A percentile compares a stretch with the other conserved stretches of the same genome.
These are phyloP conservation scores for Pristionchus entomophagus DNA, from an alignment of 2,888 invertebrate species.

Conservation along the genomic window DNA sequence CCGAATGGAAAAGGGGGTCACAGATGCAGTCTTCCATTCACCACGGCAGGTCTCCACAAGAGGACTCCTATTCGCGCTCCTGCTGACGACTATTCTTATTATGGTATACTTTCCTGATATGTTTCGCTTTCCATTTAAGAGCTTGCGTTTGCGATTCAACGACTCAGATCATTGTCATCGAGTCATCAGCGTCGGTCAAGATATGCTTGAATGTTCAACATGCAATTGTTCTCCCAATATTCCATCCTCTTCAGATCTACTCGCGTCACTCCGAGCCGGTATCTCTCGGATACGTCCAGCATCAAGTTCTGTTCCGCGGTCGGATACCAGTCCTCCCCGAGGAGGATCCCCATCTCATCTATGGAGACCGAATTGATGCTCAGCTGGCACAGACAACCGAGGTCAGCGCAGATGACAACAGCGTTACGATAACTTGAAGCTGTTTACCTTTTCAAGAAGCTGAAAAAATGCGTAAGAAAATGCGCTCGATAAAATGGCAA, in stretches of 20 bases:
- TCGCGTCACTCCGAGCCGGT: not conserved
- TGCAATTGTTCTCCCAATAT: too few species aligned
- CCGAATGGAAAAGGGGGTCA: not conserved
- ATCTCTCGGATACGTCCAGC: slow-evolving; percentile 13
- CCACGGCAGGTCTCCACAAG: not conserved
- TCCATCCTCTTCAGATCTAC: too few species aligned
- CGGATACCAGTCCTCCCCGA: slow-evolving; percentile 19
- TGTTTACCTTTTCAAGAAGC: not conserved
- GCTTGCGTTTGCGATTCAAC: too few species aligned
- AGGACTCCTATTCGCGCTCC: not conserved
- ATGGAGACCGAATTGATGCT: not conserved
- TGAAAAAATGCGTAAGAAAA: not conserved
- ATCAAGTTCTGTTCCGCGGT: not conserved
- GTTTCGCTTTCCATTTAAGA: too few species aligned
- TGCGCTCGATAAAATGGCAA: not conserved
- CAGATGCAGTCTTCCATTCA: not conserved
- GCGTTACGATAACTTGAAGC: not conserved
- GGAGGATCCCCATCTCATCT: slow-evolving; percentile 35
- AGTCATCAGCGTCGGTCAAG: too few species aligned
- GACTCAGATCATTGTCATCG: too few species aligned
- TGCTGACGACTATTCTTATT: not conserved
- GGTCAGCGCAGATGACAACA: not conserved
- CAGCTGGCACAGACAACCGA: not conserved
- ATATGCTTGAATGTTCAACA: too few species aligned
- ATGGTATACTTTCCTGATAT: not conserved